Base-by-base conservation (phyloP, 2,797 vertebrate genomes). In the Melanotaenia nigrans region DNA sequence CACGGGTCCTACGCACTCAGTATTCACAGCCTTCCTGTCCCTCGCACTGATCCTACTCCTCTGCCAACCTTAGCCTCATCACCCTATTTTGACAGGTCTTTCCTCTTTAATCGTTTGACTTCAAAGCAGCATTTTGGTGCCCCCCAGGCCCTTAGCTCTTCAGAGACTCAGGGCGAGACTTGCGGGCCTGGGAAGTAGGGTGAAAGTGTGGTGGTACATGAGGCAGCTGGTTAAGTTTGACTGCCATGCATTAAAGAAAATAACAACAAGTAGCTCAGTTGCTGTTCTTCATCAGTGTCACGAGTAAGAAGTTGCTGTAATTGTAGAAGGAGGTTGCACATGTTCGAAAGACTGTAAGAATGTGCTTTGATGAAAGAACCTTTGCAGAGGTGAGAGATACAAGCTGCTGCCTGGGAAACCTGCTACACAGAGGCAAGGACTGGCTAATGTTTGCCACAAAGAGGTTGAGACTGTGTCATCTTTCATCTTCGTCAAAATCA, bases 61-160 rank as follows among this genome's bases (percentile, higher is more conserved):
- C 82, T 79, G 66, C 65, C 75, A 79, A 71, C 81, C 79, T 67
- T 83, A 85, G 81, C 78, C 81, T 78, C 83, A 75, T 92, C 86
- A 85, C 87, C 84, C 79, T 72, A 71, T 76, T 89, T 89, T 68
- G 86, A 91, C 89, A 92, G 87, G 88, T 92, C 87, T 89, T 89
- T 90, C 85, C 85, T 88, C 86, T 90, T 92, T 93, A 92, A 92
- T 93, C 87, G 79, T 42, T 74, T 6, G 1, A 88, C 93, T 94
- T 94, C 91, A 95, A 94, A 94, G 91, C 42, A 1, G 49, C 57
- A 73, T 84, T 83, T 84, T 81, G 87, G 87, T 91, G 66, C 85
- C 87, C 85, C 72, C 56, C 54, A 73, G 83, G 73, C 83, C 85
- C 77, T 66, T 38, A 60, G 82, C 58, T 89, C 89, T 81, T 86